Base-by-base conservation (phyloP, 2,888 invertebrate species). In the Drosophila picticornis region DNA sequence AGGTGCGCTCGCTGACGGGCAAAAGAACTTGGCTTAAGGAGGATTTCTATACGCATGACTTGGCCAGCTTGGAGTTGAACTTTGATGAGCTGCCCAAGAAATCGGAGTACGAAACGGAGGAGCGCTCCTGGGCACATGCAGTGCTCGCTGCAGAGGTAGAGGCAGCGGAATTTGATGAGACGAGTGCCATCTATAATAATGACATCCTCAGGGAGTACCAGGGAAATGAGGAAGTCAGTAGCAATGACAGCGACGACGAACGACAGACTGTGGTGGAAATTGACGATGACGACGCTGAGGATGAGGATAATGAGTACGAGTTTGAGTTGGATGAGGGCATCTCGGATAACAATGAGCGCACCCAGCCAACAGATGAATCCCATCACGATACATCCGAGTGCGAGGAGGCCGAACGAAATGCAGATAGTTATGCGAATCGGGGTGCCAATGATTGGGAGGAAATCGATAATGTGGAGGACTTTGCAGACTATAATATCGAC, bases 381-480 rank as follows among this genome's bases (percentile, higher is more conserved):
- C 92, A 93, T 65, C 93, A 93, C 43, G 93, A 93, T 32, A 92
- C 91, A 1, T 93, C 92, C 2, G 93, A 93, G 72, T 92, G 93
- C 48, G 93, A 93, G 66, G 93, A 93, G 72, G 93, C 92, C 3
- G 93, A 93, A 48, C 84, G 91, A 3, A 92, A 93, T 69, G 86
- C 89, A 9, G 92, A 93, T 82, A 87, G 88, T 5, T 92, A 92
- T 77, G 91, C 90, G 1, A 90, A 82, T 50, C 84, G 90, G 0
- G 84, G 80, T n/a, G 92, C 91, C 5, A 83, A 91, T 55, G 93
- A 93, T 59, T 92, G 93, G 93, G 89, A 88, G 40, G 88, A 90
- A 34, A 77, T 83, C 0, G 87, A 82, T 1, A 78, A 85, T 57
- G 72, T 72, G 4, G 83, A 84, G 1, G 80, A 86, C 19, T 68